These are phyloP conservation scores for Nebria salina DNA, from an alignment of 2,888 invertebrate genomes.

Conservation along the genomic window DNA sequence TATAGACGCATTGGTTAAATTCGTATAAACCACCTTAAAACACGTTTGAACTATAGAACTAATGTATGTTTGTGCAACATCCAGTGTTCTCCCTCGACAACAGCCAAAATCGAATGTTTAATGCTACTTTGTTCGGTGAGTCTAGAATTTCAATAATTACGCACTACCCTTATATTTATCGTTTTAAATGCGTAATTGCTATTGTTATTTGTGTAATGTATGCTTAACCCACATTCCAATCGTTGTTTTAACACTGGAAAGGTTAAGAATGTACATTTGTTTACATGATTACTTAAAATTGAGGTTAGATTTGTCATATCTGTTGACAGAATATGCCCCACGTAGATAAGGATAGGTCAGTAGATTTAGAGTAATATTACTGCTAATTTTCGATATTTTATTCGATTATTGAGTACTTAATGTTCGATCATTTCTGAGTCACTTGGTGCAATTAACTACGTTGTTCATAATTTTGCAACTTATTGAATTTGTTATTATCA, in stretches of 20 bases:
- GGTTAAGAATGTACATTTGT: conserved; percentile 15
- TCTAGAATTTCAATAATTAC: not conserved
- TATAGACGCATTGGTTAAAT: conserved; percentile 18
- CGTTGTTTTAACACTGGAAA: not conserved
- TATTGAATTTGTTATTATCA: conserved; percentile 4
- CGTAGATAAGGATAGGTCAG: conserved; percentile 34
- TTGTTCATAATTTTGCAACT: not conserved
- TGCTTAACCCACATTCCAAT: not conserved
- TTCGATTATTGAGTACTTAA: not conserved
- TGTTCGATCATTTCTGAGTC: not conserved
- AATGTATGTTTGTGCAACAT: conserved; percentile 9
- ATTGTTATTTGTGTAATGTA: not conserved
- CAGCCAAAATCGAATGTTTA: not conserved
- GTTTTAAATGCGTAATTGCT: not conserved
- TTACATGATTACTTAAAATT: conserved; percentile 32
- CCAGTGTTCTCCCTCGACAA: conserved; percentile 14
- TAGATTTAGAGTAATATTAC: conserved; percentile 3
- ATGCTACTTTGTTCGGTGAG: not conserved
- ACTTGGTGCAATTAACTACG: not conserved
- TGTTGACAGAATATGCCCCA: conserved; percentile 23
- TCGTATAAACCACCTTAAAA: not conserved
- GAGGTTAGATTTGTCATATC: conserved; percentile 37
- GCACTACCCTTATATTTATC: not conserved
- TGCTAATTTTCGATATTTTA: not conserved
- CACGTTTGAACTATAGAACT: not conserved